Evolutionary conservation across 2,113 vertebrate genomes (phyloP).

Genomic region (Tonatia bakeri): DNA sequence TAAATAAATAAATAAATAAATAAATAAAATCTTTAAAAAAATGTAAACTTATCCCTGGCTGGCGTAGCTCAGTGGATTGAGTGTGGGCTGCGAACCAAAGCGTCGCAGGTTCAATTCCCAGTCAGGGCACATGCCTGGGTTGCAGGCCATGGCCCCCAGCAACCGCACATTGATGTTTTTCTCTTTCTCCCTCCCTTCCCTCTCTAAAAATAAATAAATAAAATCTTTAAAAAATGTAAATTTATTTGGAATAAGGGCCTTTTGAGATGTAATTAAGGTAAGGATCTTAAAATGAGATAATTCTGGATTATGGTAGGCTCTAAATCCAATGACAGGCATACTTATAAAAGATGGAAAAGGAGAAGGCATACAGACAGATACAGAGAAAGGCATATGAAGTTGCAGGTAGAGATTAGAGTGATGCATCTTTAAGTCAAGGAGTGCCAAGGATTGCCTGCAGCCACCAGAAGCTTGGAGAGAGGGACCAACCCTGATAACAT

Average conservation of each 20-base stretch:
- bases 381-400: neutral
- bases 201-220: too few relatives aligned
- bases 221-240: neutral
- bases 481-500: neutral
- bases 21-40: neutral
- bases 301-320: neutral
- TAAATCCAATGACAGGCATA: neutral
- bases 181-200: too few relatives aligned
- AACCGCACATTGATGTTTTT: too few relatives aligned
- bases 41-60: too few relatives aligned
- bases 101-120: too few relatives aligned
- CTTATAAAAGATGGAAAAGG: neutral
- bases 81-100: too few relatives aligned
- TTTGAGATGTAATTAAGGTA: neutral
- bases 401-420: neutral
- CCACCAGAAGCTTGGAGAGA: neutral
- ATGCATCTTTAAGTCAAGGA: neutral
- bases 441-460: neutral
- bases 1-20: too few relatives aligned
- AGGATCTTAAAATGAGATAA: neutral
- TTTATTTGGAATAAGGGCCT: neutral
- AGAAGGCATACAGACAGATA: neutral
- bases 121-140: too few relatives aligned
- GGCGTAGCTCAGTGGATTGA: too few relatives aligned
- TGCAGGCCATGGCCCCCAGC: too few relatives aligned